Evolutionary conservation across 2,888 invertebrate species (phyloP).

Genomic region (Congeria kusceri): DNA sequence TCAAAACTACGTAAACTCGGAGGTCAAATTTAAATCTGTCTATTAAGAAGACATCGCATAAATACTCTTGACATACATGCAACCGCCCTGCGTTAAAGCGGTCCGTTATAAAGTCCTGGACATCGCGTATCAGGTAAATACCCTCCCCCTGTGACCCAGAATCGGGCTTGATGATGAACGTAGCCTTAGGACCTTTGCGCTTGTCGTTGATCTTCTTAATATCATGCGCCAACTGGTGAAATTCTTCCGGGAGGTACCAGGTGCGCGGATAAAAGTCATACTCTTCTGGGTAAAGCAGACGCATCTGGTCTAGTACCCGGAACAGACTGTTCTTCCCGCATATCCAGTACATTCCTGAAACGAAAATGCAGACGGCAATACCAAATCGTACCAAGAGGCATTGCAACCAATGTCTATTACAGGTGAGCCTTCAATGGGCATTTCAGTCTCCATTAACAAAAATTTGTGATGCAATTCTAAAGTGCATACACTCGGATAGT

Average conservation of each 20-base stretch:
- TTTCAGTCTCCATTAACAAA: too few species aligned
- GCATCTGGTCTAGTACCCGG: conserved; percentile 85
- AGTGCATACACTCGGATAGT: too few species aligned
- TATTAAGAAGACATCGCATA: conserved; percentile 84
- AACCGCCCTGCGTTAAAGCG: conserved; percentile 55
- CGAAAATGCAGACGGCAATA: background rate
- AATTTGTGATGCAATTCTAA: too few species aligned
- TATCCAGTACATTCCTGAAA: conserved; percentile 86
- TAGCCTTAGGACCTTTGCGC: conserved; percentile 74
- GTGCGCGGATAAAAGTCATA: conserved; percentile 86
- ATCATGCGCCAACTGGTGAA: conserved; percentile 80
- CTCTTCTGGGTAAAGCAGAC: conserved; percentile 85
- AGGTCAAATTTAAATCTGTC: conserved; percentile 86
- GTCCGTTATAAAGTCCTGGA: conserved; percentile 80
- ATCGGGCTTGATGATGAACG: conserved; percentile 87
- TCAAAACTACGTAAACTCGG: conserved; percentile 86
- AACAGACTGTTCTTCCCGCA: conserved; percentile 86
- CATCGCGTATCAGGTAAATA: conserved; percentile 86
- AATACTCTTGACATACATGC: conserved; percentile 85
- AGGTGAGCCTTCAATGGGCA: too few species aligned
- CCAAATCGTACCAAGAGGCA: background rate
- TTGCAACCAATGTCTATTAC: too few species aligned
- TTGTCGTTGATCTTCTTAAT: conserved; percentile 69
- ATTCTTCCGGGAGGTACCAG: conserved; percentile 86
- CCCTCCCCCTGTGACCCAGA: conserved; percentile 87